These are phyloP conservation scores for Piaya cayana DNA, from an alignment of 2,113 vertebrate genomes.

Conservation along the genomic window DNA sequence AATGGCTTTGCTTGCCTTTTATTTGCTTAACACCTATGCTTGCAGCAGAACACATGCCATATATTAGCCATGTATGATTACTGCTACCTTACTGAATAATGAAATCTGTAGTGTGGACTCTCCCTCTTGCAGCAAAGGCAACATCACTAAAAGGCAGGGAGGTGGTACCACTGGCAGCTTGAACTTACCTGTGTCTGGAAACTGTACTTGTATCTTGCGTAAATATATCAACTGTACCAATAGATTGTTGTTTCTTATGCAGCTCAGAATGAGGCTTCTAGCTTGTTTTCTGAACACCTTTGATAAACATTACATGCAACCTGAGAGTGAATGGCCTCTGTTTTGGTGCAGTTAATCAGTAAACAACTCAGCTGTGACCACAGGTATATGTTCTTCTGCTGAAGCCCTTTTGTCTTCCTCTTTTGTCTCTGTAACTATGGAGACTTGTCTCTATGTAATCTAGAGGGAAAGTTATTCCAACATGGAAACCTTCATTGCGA, in stretches of 20 bases:
- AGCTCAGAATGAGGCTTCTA: not conserved
- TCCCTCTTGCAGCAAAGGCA: not conserved
- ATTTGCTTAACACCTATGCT: not conserved
- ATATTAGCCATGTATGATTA: not conserved
- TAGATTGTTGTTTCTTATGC: not conserved
- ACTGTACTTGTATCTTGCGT: not conserved
- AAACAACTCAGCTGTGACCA: not conserved
- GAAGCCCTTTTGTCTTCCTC: not conserved
- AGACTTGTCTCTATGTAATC: not conserved
- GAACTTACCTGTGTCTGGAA: not conserved
- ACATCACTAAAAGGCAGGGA: too few relatives aligned
- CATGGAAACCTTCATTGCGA: not conserved
- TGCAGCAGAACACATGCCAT: not conserved
- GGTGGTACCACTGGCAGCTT: not conserved
- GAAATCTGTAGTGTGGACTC: not conserved
- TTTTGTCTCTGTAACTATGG: not conserved
- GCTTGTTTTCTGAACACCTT: not conserved
- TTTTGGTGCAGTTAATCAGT: not conserved
- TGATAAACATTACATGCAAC: not conserved
- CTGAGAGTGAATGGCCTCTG: not conserved
- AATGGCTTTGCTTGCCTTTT: not conserved
- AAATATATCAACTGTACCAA: rapidly evolving
- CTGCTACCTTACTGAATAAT: not conserved
- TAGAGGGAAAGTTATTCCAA: not conserved
- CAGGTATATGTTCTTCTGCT: not conserved